These are phyloP conservation scores for Carcharodon carcharias DNA, from an alignment of 2,797 vertebrate genomes.

Conservation along the genomic window DNA sequence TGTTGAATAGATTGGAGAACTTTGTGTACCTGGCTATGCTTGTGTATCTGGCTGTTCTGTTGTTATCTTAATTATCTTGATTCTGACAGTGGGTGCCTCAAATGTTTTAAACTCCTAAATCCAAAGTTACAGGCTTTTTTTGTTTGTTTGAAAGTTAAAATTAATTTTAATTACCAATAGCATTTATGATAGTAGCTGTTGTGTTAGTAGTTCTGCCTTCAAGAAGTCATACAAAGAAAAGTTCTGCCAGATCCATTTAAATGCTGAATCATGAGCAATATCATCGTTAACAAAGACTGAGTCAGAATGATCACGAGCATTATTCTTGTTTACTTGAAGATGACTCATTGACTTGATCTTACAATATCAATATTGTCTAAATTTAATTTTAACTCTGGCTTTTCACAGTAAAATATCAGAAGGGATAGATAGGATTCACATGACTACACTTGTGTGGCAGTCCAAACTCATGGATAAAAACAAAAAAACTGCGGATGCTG, in stretches of 20 bases:
- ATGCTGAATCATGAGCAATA: conserved; percentile 16
- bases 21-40: no score
- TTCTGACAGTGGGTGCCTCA: not conserved
- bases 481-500: no score
- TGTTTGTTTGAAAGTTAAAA: not conserved
- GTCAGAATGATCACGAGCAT: not conserved
- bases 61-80: not conserved
- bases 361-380: not conserved
- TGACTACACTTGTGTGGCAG: not conserved
- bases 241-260: not conserved
- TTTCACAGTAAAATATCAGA: conserved; percentile 17
- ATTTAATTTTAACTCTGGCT: not conserved
- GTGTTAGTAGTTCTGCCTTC: not conserved
- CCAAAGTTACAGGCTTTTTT: no score
- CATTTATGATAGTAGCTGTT: not conserved
- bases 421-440: not conserved
- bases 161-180: not conserved
- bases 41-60: no score
- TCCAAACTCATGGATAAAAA: not conserved
- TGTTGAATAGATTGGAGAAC: not conserved
- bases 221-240: not conserved
- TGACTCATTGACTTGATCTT: not conserved
- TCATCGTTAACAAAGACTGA: not conserved
- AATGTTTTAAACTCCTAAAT: not conserved
- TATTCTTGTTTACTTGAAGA: conserved; percentile 24